Conservation (phyloP, 2,113 vertebrate species). For the Jaculus jaculus region DNA sequence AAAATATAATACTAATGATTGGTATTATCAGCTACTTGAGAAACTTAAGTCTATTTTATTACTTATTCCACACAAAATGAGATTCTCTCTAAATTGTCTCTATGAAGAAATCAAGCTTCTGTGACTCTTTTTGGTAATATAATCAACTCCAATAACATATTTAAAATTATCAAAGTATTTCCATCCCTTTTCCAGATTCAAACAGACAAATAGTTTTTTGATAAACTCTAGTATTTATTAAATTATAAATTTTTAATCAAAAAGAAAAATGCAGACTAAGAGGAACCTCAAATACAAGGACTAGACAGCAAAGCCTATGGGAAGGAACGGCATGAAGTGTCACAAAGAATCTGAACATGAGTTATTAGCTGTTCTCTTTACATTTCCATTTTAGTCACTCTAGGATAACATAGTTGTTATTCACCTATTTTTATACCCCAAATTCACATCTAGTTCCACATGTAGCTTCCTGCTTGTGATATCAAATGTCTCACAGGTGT, state of each 20-base stretch:
- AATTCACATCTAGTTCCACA: conserved; percentile 85
- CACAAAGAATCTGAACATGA: conserved; percentile 82
- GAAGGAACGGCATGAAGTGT: conserved; percentile 81
- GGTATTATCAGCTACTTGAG: background rate
- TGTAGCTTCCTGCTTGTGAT: conserved; percentile 84
- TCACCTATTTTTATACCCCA: conserved; percentile 84
- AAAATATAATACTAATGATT: background rate
- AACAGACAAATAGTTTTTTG: conserved; percentile 81
- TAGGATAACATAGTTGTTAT: conserved; percentile 80
- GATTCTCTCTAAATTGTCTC: conserved; percentile 23
- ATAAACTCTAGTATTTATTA: conserved; percentile 91
- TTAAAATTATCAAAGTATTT: conserved; percentile 22
- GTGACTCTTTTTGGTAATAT: background rate
- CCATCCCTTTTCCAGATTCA: conserved; percentile 56
- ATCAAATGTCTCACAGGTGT: conserved; percentile 77
- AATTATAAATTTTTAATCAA: conserved; percentile 91
- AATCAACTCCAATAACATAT: conserved; percentile 24
- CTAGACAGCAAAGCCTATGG: conserved; percentile 84
- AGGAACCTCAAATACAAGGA: conserved; percentile 85
- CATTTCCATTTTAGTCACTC: conserved; percentile 81
- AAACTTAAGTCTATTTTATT: conserved; percentile 42
- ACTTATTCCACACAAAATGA: background rate
- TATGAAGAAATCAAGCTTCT: conserved; percentile 29
- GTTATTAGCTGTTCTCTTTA: conserved; percentile 83
- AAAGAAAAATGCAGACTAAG: conserved; percentile 84